Evolutionary conservation across 2,113 vertebrate species (phyloP), one percentile per base, ranked within the genome.

Genomic region (Pogonocichla stellata): DNA sequence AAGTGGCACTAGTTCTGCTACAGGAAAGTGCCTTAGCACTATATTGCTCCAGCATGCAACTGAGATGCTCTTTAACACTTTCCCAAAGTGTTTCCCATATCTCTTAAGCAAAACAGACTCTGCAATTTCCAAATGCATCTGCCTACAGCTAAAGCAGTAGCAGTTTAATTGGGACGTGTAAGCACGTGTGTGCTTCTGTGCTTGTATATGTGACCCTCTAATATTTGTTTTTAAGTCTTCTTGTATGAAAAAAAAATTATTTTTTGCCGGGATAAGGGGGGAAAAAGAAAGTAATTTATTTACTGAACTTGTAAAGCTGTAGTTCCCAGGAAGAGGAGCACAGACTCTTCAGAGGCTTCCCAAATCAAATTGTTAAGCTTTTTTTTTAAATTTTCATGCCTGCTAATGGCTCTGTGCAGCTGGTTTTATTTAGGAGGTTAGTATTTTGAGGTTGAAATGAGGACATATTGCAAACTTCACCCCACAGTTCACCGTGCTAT

Each of bases 391-490:
- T 83, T 67, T 77, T 79, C 33, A 88, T 88, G 75, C 60, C 78
- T 86, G 24, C 20, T 92, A 96, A 90, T 80, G 94, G 54, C 64
- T 74, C 25, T 74, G 34, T 62, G 34, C 85, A 83, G 47, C 74
- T 92, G 87, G 43, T 83, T 96, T 95, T 69, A 60, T 89, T 93
- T 90, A 91, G 83, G 54, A 90, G 38, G 64, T 71, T 85, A 88
- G 36, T 54, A 80, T 92, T 92, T 83, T 77, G 51, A 92, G 86
- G 92, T 86, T 94, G 95, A 96, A 90, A 86, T 57, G 51, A 88
- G 94, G 92, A 80, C 65, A 45, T 83, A 67, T 7, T 80, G 90
- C 72, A 93, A 70, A 77, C 34, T 70, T 80, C 31, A 62, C n/a
- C 69, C 57, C 36, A 25, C 45, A 36, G 62, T 74, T 92, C 60